phyloP scores from a whole-genome alignment of 1,140 invertebrate genomes.

The Tetragonula clypearis region DNA sequence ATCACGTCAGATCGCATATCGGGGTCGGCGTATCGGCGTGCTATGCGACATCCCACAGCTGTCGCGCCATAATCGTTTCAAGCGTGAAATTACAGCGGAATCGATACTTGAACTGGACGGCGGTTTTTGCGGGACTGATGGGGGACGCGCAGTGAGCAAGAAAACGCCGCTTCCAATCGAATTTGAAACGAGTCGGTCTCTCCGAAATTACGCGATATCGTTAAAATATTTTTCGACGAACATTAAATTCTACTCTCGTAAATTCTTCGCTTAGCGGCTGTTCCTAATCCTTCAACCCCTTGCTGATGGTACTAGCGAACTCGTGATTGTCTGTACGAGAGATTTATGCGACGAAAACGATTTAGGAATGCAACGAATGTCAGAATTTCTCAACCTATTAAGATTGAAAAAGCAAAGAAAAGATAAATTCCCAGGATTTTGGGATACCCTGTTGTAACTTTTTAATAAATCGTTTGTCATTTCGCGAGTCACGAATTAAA shows the following conservation, averaged over 20 bases:
- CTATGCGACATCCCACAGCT: constrained; percentile 63
- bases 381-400: no score
- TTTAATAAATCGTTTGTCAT: no score
- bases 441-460: no score
- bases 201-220: neutral
- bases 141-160: constrained; percentile 55
- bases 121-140: constrained; percentile 51
- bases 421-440: no score
- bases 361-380: no score
- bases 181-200: constrained; percentile 8
- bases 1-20: constrained; percentile 46
- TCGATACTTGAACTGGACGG: constrained; percentile 58
- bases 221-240: neutral
- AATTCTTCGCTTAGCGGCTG: neutral
- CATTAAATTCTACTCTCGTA: neutral
- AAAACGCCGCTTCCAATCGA: constrained; percentile 39
- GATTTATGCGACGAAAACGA: no score
- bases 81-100: constrained; percentile 66
- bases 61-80: constrained; percentile 63
- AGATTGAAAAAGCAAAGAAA: no score
- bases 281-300: no score
- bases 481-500: no score
- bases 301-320: no score
- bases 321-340: no score
- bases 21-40: constrained; percentile 30